Evolutionary conservation across 1,140 invertebrate species (phyloP).

Genomic region (Anthonomus grandis): DNA sequence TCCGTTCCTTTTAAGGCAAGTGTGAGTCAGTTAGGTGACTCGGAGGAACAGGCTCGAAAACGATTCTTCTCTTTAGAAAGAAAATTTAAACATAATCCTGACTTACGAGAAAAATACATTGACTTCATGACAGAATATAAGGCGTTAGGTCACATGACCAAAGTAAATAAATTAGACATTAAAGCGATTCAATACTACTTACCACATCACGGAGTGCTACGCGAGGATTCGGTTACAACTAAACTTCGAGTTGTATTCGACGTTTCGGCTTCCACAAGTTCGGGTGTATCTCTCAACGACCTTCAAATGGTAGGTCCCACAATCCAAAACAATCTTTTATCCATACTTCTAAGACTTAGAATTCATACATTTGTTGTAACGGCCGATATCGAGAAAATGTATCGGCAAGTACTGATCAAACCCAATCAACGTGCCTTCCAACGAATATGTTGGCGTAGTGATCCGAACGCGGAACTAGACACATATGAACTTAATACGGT

Average conservation of each 20-base stretch:
- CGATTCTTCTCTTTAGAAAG: slow-evolving; percentile 18
- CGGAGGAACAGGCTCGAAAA: slow-evolving; percentile 16
- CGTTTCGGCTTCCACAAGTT: slow-evolving; percentile 36
- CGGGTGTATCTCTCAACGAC: slow-evolving; percentile 35
- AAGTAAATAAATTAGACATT: background rate
- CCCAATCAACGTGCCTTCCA: too few species aligned
- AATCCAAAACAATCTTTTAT: slow-evolving; percentile 31
- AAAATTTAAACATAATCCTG: slow-evolving; percentile 15
- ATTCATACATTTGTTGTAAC: slow-evolving; percentile 41
- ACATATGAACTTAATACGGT: too few species aligned
- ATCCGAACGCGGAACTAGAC: too few species aligned
- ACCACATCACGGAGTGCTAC: slow-evolving; percentile 49
- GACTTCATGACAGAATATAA: slow-evolving; percentile 35
- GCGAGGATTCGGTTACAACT: slow-evolving; percentile 38
- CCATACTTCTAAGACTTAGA: slow-evolving; percentile 48
- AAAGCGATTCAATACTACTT: too few species aligned
- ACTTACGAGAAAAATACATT: slow-evolving; percentile 30
- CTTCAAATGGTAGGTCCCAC: slow-evolving; percentile 31
- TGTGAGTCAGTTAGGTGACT: slow-evolving; percentile 20
- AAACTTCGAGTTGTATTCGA: too few species aligned
- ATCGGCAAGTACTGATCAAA: slow-evolving; percentile 41
- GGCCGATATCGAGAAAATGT: slow-evolving; percentile 49
- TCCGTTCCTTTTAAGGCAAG: slow-evolving; percentile 9
- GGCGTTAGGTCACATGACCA: slow-evolving; percentile 27
- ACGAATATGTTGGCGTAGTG: too few species aligned